Conservation (phyloP, 2,888 invertebrate species). For the Parascotia fuliginaria region DNA sequence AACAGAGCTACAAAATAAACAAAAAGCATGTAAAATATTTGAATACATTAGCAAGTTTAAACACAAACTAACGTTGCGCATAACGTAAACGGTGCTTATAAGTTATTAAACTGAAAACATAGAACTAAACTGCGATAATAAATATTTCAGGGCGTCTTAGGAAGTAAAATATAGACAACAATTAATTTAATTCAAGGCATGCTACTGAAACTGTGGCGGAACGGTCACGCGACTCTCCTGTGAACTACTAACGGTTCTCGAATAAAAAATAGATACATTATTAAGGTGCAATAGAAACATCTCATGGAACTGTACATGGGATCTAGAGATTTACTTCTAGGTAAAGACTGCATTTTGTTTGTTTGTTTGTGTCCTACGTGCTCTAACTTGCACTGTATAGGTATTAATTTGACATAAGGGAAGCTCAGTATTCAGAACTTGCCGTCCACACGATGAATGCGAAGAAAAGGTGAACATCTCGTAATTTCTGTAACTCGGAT, state of each 20-base stretch:
- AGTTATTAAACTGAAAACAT: constrained; percentile 37
- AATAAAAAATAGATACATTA: constrained; percentile 1
- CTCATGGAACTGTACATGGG: too few species aligned
- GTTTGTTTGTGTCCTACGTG: too few species aligned
- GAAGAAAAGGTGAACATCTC: too few species aligned
- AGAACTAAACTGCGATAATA: constrained; percentile 42
- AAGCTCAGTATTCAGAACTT: too few species aligned
- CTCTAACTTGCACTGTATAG: too few species aligned
- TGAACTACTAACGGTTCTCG: constrained; percentile 33
- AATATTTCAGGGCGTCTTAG: constrained; percentile 46
- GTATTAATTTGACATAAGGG: too few species aligned
- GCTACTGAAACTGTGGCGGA: constrained; percentile 43
- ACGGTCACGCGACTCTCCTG: constrained; percentile 47
- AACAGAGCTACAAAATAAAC: not conserved
- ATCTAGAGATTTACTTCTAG: too few species aligned
- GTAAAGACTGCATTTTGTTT: too few species aligned
- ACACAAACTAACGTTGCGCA: constrained; percentile 2
- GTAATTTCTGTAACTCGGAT: too few species aligned
- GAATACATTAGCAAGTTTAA: constrained; percentile 12
- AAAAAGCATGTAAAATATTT: constrained; percentile 18
- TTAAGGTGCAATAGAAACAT: too few species aligned
- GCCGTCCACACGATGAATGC: too few species aligned
- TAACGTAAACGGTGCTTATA: constrained; percentile 9
- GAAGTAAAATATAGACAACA: constrained; percentile 59
- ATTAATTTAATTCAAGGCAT: constrained; percentile 59